Evolutionary conservation across 2,797 vertebrate genomes (phyloP), one percentile per base, ranked within the genome.

Genomic region (Gymnodraco acuticeps): DNA sequence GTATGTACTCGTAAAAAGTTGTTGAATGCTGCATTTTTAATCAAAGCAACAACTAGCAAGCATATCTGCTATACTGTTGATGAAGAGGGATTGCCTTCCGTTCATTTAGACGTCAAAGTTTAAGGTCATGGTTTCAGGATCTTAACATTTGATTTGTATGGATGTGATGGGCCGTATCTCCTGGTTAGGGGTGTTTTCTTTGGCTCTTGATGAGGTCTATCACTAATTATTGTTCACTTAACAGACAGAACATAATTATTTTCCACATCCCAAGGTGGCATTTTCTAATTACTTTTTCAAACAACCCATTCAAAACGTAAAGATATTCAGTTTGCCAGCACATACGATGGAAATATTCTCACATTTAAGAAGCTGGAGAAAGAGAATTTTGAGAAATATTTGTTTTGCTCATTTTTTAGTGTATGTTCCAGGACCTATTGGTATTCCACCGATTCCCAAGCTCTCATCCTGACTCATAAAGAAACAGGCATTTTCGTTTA

Each of bases 21-120:
- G 51, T 58, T 19, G 17, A 60, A 15, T 4, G 0, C 19, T 43
- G 19, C 70, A 38, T 78, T 60, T 64, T 62, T 64, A 73, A 75
- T 56, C 16, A 43, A 55, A 70, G 41, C 16, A 27, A 41, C 51
- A 66, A 46, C 66, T 23, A 5, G 15, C 27, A 13, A 68, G 56
- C 16, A 6, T 51, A 7, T 46, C 55, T 58, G 50, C 64, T 59
- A 43, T 52, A 10, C 4, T 43, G 33, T 50, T n/a, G 3, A 27
- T 13, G 13, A 45, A 14, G 61, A 47, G n/a, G 19, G 52, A n/a
- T 9, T 27, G 41, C 20, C n/a, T 80, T 1, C 33, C 33, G 33
- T 58, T 48, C 2, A 41, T 8, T 20, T 17, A 27, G 20, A 67
- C 47, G 23, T 74, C 73, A 46, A 48, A 68, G 52, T 38, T 38